Conservation (phyloP, 37 sponge, comb jelly and placozoan genomes). For the Lycopodina hypogea region DNA sequence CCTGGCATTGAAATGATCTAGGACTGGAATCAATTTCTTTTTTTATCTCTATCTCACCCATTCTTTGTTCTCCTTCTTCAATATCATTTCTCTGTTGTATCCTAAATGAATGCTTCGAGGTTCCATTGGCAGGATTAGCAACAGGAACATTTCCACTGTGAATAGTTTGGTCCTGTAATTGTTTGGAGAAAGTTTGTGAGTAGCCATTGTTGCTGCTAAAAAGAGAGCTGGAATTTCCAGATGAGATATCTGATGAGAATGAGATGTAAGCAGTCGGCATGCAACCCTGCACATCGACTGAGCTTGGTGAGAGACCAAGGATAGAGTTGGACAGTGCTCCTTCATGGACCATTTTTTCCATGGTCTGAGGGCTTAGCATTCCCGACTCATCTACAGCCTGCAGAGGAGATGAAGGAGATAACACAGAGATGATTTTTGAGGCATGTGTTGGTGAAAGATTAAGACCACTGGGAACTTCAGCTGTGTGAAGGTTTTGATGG, state of each 20-base stretch:
- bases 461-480: conserved; percentile 35
- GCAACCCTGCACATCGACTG: conserved; percentile 56
- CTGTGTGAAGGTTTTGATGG: conserved; percentile 9
- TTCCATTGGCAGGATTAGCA: not conserved
- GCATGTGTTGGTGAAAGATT: conserved; percentile 44
- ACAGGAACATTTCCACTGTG: conserved; percentile 27
- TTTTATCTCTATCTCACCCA: not conserved
- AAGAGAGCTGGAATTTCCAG: conserved; percentile 68
- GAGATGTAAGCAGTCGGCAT: conserved; percentile 70
- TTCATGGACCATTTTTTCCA: conserved; percentile 53
- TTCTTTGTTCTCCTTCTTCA: not conserved
- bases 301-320: conserved; percentile 37
- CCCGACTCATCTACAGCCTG: conserved; percentile 41
- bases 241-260: conserved; percentile 57
- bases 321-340: conserved; percentile 84
- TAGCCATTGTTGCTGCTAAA: conserved; percentile 19
- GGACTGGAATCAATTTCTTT: conserved; percentile 13
- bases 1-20: not conserved
- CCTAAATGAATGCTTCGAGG: not conserved
- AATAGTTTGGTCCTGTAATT: conserved; percentile 11
- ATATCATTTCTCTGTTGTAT: not conserved
- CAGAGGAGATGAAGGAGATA: conserved; percentile 33
- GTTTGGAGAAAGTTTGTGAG: conserved; percentile 8
- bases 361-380: conserved; percentile 49
- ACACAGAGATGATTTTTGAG: conserved; percentile 36